Evolutionary conservation across 2,888 invertebrate species (phyloP), one percentile per base, ranked within the genome.

Genomic region (Acleris holmiana): DNA sequence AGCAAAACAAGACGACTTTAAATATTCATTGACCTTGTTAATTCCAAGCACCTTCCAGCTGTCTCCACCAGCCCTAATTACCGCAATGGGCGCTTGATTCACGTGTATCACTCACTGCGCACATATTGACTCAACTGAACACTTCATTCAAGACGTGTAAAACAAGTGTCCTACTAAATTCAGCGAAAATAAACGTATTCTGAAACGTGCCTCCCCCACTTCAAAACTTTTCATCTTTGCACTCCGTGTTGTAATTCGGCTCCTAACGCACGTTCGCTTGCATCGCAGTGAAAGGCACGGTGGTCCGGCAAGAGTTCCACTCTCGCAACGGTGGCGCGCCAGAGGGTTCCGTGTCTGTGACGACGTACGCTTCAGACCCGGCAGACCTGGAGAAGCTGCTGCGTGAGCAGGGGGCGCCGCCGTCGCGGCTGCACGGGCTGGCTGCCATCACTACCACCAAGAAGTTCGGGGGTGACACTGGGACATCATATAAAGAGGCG

Each of bases 301-400:
- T 95, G 70, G 93, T 95, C 73, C 94, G 93, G 53, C 94, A 95
- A 84, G 94, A 95, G 83, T 95, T 93, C 82, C 95, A 95, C 83
- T 94, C 95, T 21, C 94, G 95, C 78, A 95, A 95, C 86, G 96
- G 95, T 44, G 89, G 94, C 50, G 94, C 94, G 77, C 96, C 96
- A 1, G 93, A 94, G 55, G 95, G 95, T 53, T 93, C 94, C 64
- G 93, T 96, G 47, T 95, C 95, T 67, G 94, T 95, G 68, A 95
- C 95, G 8, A 94, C 95, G 70, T 96, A 96, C 85, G 95, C 95
- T 55, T 94, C 93, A 69, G 93, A 95, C 81, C 95, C 95, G 0
- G 93, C 87, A 72, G 93, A 94, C 76, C 78, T 94, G 76, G 86
- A 89, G 76, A 78, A 77, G 35, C 83, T 92, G 58, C 82, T 93